A percentile compares a stretch with the other conserved stretches of the same genome.
phyloP scores from a whole-genome alignment of 1,140 invertebrate genomes.

The Drosophila mauritiana region DNA sequence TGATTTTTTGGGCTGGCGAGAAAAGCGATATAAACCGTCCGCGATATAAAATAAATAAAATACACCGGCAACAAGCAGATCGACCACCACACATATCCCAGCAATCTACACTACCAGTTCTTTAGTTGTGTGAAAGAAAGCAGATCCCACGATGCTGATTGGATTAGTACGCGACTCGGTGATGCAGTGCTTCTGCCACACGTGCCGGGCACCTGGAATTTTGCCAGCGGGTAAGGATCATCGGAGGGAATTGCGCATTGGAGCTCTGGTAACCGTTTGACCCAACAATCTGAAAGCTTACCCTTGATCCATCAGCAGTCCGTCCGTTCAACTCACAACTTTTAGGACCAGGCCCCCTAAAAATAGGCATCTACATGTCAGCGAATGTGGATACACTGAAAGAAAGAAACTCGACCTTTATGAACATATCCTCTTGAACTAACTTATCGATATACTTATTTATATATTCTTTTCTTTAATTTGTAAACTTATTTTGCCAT shows the following conservation, averaged over 20 bases:
- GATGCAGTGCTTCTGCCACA: constrained; percentile 95
- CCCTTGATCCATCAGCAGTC: too few relatives aligned
- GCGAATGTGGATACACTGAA: too few relatives aligned
- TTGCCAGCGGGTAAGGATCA: constrained; percentile 88
- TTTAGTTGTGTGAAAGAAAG: constrained; percentile 14
- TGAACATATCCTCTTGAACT: too few relatives aligned
- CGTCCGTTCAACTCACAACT: too few relatives aligned
- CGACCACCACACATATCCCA: constrained; percentile 45
- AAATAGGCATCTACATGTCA: too few relatives aligned
- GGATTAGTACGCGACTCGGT: constrained; percentile 93
- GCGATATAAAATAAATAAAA: background rate
- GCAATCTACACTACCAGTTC: constrained; percentile 19
- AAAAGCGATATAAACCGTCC: constrained; percentile 2
- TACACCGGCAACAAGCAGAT: constrained; percentile 11
- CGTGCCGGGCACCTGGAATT: constrained; percentile 91
- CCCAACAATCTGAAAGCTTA: background rate
- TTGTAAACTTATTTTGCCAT: too few relatives aligned
- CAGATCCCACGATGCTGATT: constrained; percentile 89
- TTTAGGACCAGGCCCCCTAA: too few relatives aligned
- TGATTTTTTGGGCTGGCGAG: constrained; percentile 3
- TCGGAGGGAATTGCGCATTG: background rate
- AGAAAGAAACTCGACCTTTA: too few relatives aligned
- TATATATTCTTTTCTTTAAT: too few relatives aligned
- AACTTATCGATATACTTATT: too few relatives aligned
- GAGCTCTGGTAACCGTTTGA: constrained; percentile 19